Evolutionary conservation across 1,140 invertebrate species (phyloP).

Genomic region (Lanistes nyassanus): DNA sequence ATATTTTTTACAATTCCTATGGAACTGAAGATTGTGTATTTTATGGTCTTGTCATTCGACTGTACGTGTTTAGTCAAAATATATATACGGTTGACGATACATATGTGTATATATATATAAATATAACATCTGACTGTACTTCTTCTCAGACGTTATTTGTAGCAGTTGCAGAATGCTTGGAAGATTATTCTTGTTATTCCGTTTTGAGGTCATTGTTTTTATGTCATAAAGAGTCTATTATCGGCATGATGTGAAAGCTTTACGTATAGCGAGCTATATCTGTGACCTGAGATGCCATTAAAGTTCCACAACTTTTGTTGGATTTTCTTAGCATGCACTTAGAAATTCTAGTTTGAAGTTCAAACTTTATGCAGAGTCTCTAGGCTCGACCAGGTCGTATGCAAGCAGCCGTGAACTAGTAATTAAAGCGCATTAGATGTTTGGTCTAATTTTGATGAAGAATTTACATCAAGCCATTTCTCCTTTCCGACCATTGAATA

Average conservation of each 20-base stretch:
- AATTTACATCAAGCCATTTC: not conserved
- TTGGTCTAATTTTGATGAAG: not conserved
- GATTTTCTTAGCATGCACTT: not conserved
- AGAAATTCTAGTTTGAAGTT: not conserved
- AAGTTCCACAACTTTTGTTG: conserved; percentile 6
- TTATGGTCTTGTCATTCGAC: not conserved
- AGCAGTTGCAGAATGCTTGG: not conserved
- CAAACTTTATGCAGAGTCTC: not conserved
- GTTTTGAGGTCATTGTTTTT: not conserved
- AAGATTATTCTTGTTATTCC: conserved; percentile 7
- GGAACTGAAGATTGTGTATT: not conserved
- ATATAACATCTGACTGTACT: not conserved
- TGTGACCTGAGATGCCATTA: conserved; percentile 7
- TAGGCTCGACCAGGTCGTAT: not conserved
- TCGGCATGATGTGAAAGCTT: not conserved
- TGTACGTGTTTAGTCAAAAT: not conserved
- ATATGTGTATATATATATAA: not conserved
- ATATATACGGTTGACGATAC: not conserved
- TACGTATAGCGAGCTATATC: conserved; percentile 5
- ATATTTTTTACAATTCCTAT: not conserved
- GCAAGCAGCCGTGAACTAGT: conserved; percentile 16
- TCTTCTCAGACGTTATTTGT: not conserved
- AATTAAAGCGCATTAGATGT: conserved; percentile 8
- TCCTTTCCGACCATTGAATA: not conserved
- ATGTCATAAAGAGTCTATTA: conserved; percentile 19